These are phyloP conservation scores for Heliconius hortense DNA, from an alignment of 2,888 invertebrate species.

Conservation along the genomic window DNA sequence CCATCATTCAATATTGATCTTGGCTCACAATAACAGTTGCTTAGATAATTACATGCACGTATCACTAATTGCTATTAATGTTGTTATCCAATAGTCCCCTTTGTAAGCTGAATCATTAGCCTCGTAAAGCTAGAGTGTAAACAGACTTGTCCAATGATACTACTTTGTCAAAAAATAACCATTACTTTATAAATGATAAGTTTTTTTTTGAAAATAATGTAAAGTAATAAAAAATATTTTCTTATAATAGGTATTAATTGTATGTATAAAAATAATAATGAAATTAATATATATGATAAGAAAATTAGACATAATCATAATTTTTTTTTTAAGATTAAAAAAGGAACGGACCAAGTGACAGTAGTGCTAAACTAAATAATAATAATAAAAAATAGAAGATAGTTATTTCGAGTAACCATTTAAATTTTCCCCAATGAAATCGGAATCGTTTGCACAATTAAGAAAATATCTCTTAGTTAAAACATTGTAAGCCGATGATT, in stretches of 20 bases:
- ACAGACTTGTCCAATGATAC: conserved; percentile 21
- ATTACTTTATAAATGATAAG: conserved; percentile 5
- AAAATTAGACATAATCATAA: too few species aligned
- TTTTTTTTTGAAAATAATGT: too few species aligned
- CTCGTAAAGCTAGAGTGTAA: conserved; percentile 38
- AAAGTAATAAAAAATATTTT: too few species aligned
- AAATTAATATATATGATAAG: too few species aligned
- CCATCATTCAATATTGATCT: conserved; percentile 34
- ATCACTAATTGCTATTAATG: conserved; percentile 42
- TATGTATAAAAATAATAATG: too few species aligned
- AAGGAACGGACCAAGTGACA: too few species aligned
- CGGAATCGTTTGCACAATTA: not conserved
- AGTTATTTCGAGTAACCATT: not conserved
- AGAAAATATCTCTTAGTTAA: conserved; percentile 1
- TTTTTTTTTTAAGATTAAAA: too few species aligned
- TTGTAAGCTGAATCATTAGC: conserved; percentile 38
- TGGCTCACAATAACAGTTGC: conserved; percentile 30
- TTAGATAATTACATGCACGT: conserved; percentile 39
- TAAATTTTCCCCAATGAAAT: conserved; percentile 1
- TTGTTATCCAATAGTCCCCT: conserved; percentile 38
- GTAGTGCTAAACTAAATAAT: too few species aligned
- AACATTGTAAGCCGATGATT: conserved; percentile 6
- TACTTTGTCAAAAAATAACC: too few species aligned
- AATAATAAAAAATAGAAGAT: too few species aligned
- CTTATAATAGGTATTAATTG: too few species aligned